A percentile compares a stretch with the other conserved stretches of the same genome.
These are phyloP conservation scores for Sebastes alutus DNA, from an alignment of 2,797 vertebrate species.

Conservation along the genomic window DNA sequence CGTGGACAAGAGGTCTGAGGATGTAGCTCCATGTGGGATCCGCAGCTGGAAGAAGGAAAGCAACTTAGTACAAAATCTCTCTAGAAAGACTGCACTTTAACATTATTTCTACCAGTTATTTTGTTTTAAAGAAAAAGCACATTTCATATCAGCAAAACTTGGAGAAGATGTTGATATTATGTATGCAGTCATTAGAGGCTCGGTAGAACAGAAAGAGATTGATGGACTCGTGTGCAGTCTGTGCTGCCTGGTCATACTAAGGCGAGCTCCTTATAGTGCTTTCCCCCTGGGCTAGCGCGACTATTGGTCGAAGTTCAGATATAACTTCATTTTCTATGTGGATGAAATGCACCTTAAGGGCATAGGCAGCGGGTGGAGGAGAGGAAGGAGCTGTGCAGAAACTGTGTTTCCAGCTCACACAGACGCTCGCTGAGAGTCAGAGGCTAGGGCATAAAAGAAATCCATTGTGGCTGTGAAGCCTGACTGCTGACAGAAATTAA, in stretches of 20 bases:
- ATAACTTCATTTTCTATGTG: conserved; percentile 95
- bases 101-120: neutral
- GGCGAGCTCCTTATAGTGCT: conserved; percentile 79
- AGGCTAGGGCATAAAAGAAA: conserved; percentile 78
- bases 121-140: neutral
- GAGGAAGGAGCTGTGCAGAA: conserved; percentile 46
- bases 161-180: conserved; percentile 37
- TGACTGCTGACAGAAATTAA: conserved; percentile 84
- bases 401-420: conserved; percentile 63
- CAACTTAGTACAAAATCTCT: neutral
- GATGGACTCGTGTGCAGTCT: conserved; percentile 73
- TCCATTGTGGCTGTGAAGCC: conserved; percentile 80
- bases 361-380: conserved; percentile 61
- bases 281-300: conserved; percentile 88
- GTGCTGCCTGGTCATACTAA: conserved; percentile 61
- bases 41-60: conserved; percentile 25
- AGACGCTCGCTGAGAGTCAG: conserved; percentile 71
- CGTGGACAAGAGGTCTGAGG: conserved; percentile 28
- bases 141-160: conserved; percentile 30
- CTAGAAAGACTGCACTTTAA: conserved; percentile 4
- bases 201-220: conserved; percentile 70
- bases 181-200: conserved; percentile 59
- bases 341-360: conserved; percentile 92
- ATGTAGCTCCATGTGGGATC: conserved; percentile 20
- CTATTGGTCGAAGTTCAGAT: conserved; percentile 93